Conservation (phyloP, 2,888 invertebrate species). For the Volucella inflata region DNA sequence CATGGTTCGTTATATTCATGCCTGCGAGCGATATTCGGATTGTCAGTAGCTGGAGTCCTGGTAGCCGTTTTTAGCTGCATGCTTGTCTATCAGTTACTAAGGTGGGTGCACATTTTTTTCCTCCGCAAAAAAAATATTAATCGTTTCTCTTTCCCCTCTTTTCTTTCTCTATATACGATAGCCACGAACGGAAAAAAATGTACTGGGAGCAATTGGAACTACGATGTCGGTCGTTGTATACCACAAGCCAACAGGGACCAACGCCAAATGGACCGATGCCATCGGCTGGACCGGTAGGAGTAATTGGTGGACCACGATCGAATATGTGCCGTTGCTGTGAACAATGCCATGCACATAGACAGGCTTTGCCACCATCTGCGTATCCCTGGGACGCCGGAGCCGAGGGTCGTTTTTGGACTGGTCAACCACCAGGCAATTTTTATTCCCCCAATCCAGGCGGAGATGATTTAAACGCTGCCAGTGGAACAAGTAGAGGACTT, state of each 20-base stretch:
- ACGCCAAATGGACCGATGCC: conserved; percentile 80
- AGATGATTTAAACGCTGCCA: conserved; percentile 80
- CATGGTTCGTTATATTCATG: conserved; percentile 95
- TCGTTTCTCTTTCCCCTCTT: conserved; percentile 24
- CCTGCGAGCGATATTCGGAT: conserved; percentile 94
- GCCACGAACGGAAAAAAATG: conserved; percentile 97
- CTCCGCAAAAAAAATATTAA: conserved; percentile 53
- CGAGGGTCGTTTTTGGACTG: conserved; percentile 85
- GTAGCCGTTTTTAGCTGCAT: conserved; percentile 96
- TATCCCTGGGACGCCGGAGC: conserved; percentile 86
- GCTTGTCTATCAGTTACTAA: conserved; percentile 94
- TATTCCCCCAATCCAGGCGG: conserved; percentile 93
- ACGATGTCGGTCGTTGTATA: conserved; percentile 91
- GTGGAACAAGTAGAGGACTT: conserved; percentile 81
- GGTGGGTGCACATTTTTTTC: conserved; percentile 84
- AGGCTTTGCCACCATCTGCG: conserved; percentile 85
- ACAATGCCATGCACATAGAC: conserved; percentile 86
- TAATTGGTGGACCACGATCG: conserved; percentile 82
- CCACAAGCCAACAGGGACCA: conserved; percentile 82
- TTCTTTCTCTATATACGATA: conserved; percentile 79
- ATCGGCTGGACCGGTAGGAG: conserved; percentile 80
- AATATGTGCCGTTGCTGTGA: conserved; percentile 88
- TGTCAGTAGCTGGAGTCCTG: conserved; percentile 94
- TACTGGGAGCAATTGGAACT: conserved; percentile 96
- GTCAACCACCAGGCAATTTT: conserved; percentile 88